A percentile compares a stretch with the other conserved stretches of the same genome.
These are phyloP conservation scores for Philopotamus ludificatus DNA, from an alignment of 1,140 invertebrate genomes.

Conservation along the genomic window DNA sequence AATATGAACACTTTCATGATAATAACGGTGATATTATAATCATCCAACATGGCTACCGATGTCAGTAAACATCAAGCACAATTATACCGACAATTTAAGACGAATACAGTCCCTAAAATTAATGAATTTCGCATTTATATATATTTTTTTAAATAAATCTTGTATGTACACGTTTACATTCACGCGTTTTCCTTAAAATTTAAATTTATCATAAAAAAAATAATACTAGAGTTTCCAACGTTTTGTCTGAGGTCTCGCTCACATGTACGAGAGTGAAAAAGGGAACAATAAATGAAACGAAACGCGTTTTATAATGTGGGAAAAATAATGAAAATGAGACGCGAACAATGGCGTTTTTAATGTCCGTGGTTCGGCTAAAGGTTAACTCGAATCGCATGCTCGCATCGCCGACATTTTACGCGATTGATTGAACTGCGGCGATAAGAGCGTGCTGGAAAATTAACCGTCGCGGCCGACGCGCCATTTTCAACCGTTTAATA, in stretches of 20 bases:
- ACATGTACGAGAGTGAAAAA: constrained; percentile 33
- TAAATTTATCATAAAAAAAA: background rate
- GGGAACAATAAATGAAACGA: constrained; percentile 39
- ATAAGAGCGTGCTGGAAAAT: constrained; percentile 7
- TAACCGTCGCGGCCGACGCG: no score
- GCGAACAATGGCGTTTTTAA: constrained; percentile 14
- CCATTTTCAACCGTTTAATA: background rate
- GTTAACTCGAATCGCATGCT: constrained; percentile 15
- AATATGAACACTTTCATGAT: no score
- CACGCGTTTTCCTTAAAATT: constrained; percentile 1
- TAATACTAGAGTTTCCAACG: background rate
- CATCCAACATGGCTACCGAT: background rate
- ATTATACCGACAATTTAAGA: background rate
- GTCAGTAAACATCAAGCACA: background rate
- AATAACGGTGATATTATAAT: background rate
- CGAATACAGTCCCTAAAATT: background rate
- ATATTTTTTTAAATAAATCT: no score
- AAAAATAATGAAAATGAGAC: constrained; percentile 31
- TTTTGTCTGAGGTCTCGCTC: background rate
- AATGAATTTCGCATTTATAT: no score
- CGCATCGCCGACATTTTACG: background rate
- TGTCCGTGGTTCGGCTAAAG: constrained; percentile 1
- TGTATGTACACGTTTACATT: constrained; percentile 5
- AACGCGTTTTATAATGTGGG: constrained; percentile 37
- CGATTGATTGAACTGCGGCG: background rate